Percentiles rank a stretch among this genome's conserved stretches.
phyloP scores from a whole-genome alignment of 2,797 vertebrate species.

The Tenualosa ilisha region DNA sequence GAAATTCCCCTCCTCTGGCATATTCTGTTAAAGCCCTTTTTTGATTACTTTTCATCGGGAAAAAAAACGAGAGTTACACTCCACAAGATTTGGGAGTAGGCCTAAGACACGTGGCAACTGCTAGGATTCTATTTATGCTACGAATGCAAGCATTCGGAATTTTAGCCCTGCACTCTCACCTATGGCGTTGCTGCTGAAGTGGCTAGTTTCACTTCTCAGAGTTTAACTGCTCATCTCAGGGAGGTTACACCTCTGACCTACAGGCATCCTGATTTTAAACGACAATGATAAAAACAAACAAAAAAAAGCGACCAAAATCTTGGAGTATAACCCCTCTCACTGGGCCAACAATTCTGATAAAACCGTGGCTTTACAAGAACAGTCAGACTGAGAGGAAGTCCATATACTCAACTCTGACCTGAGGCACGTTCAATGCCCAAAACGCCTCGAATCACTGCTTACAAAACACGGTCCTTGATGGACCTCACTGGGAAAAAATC shows the following conservation, averaged over 20 bases:
- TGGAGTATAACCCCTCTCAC: slow-evolving; percentile 31
- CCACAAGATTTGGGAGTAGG: slow-evolving; percentile 34
- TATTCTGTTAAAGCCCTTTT: slow-evolving; percentile 74
- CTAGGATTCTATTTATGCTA: not conserved
- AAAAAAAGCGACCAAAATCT: slow-evolving; percentile 34
- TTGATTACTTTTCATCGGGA: slow-evolving; percentile 12
- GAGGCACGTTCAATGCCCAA: slow-evolving; percentile 73
- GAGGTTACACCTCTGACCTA: not conserved
- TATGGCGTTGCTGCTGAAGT: not conserved
- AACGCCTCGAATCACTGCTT: slow-evolving; percentile 47
- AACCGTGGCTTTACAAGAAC: slow-evolving; percentile 73
- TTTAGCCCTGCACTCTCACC: not conserved
- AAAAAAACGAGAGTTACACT: slow-evolving; percentile 33
- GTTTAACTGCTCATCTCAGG: not conserved
- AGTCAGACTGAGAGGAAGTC: slow-evolving; percentile 66
- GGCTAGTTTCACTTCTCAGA: not conserved
- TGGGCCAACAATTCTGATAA: slow-evolving; percentile 23
- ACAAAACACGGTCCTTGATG: slow-evolving; percentile 25
- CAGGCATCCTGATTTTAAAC: not conserved
- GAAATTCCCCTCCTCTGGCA: slow-evolving; percentile 62
- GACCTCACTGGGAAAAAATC: not conserved
- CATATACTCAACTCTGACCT: slow-evolving; percentile 65
- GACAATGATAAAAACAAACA: not conserved
- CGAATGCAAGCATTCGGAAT: not conserved
- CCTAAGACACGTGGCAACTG: not conserved